A percentile compares a stretch with the other conserved stretches of the same genome.
phyloP scores from a whole-genome alignment of 2,888 invertebrate genomes.

The Drosophila trichaetosa region DNA sequence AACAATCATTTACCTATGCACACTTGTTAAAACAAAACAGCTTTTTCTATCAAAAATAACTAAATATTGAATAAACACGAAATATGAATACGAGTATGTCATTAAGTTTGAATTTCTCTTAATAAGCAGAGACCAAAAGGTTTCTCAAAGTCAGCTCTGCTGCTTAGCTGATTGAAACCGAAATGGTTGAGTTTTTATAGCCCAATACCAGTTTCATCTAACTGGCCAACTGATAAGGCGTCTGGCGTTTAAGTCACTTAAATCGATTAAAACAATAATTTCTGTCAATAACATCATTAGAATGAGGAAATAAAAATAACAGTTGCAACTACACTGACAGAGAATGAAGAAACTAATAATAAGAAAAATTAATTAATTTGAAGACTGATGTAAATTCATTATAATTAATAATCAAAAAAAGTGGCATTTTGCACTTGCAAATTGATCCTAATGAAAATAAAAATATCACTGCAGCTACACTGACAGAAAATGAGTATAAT shows the following conservation, averaged over 20 bases:
- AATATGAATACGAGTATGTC: not conserved
- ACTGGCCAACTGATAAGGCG: constrained; percentile 58
- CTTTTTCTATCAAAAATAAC: not conserved
- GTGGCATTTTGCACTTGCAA: no score
- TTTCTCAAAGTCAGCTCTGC: not conserved
- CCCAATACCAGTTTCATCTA: constrained; percentile 70
- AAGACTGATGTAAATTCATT: not conserved
- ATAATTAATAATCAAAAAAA: no score
- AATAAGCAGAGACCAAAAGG: constrained; percentile 12
- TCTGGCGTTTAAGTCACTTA: constrained; percentile 18
- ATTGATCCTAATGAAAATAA: no score
- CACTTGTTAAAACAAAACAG: not conserved
- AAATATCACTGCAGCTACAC: constrained; percentile 23
- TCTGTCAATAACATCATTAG: constrained; percentile 10
- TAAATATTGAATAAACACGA: not conserved
- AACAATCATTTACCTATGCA: constrained; percentile 40
- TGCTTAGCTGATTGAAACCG: constrained; percentile 47
- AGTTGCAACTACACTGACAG: constrained; percentile 17
- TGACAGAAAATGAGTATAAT: not conserved
- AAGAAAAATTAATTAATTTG: not conserved
- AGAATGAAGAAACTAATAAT: not conserved
- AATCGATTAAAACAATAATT: not conserved
- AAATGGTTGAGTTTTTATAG: constrained; percentile 63
- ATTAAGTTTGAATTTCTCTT: constrained; percentile 4
- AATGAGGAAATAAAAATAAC: constrained; percentile 7